These are phyloP conservation scores for Myripristis murdjan DNA, from an alignment of 2,797 vertebrate species.

Conservation along the genomic window DNA sequence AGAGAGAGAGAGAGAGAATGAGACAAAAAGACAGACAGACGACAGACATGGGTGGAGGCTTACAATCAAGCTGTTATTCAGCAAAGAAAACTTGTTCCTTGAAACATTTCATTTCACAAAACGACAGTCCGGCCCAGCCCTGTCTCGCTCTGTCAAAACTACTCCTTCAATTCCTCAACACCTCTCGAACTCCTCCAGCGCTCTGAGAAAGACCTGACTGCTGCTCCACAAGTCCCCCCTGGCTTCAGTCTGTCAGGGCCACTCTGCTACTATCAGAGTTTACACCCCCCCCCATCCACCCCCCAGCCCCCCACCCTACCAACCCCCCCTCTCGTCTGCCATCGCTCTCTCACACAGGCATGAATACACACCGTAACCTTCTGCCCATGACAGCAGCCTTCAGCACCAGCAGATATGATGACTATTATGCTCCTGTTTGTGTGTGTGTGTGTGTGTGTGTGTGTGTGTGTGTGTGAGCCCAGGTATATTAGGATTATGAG, in stretches of 20 bases:
- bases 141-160: background rate
- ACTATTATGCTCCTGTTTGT: conserved; percentile 21
- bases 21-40: too few relatives aligned
- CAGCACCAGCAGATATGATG: conserved; percentile 76
- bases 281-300: conserved; percentile 41
- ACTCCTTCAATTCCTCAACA: conserved; percentile 28
- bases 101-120: background rate
- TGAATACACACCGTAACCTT: conserved; percentile 59
- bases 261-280: conserved; percentile 46
- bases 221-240: conserved; percentile 30
- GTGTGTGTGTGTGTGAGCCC: conserved; percentile 19
- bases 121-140: background rate
- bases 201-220: conserved; percentile 1
- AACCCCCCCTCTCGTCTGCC: conserved; percentile 67
- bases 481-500: conserved; percentile 59
- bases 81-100: background rate
- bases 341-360: conserved; percentile 31
- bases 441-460: conserved; percentile 31
- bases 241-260: conserved; percentile 57
- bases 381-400: conserved; percentile 75
- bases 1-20: too few relatives aligned
- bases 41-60: background rate
- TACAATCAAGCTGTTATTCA: background rate
- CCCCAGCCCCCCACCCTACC: conserved; percentile 68
- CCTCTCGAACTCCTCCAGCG: conserved; percentile 30